Evolutionary conservation across 1,140 invertebrate genomes (phyloP).

Genomic region (Penaeus japonicus): DNA sequence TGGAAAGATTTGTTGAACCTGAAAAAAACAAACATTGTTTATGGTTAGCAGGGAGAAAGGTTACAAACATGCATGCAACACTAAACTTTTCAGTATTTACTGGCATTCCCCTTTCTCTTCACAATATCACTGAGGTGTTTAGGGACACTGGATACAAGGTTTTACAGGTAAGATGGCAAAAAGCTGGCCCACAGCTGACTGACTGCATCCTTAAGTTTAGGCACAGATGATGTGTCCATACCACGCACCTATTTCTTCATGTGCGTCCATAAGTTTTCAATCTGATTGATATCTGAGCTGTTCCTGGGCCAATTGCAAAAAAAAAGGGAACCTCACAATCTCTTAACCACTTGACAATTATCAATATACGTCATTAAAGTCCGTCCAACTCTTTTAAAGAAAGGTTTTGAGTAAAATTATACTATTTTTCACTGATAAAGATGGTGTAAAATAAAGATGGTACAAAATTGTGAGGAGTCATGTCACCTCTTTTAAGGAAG

Average conservation of each 20-base stretch:
- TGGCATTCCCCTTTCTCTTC: background rate
- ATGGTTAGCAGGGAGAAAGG: background rate
- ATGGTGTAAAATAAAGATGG: no score
- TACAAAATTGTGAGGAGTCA: no score
- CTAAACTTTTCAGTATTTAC: background rate
- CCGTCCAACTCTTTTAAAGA: background rate
- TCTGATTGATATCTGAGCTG: slow-evolving; percentile 14
- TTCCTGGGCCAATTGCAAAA: background rate
- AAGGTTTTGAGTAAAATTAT: background rate
- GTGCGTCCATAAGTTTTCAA: background rate
- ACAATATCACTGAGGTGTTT: background rate
- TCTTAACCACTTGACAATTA: background rate
- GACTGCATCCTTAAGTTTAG: slow-evolving; percentile 10
- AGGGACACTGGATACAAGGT: background rate
- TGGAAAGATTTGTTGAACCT: no score
- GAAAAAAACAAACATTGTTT: no score
- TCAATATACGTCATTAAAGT: background rate
- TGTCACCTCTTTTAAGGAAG: no score
- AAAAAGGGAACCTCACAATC: background rate
- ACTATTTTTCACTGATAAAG: no score
- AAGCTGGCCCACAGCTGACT: background rate
- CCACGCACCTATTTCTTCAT: background rate
- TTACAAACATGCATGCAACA: background rate
- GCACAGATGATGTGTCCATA: background rate
- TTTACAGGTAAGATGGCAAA: background rate